Base-by-base conservation (phyloP, 1,140 invertebrate species). In the Aethina tumida region DNA sequence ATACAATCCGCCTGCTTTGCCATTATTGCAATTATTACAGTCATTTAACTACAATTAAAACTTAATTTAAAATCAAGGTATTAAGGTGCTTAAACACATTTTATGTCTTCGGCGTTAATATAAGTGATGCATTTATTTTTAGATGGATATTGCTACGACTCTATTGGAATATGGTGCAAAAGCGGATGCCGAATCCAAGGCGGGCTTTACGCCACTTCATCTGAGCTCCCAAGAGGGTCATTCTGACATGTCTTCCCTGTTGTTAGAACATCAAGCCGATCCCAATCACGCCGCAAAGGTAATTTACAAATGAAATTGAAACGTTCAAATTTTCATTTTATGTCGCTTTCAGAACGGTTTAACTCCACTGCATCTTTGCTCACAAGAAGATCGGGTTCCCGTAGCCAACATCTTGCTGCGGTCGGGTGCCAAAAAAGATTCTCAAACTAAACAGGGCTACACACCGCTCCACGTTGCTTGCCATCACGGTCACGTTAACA, bases 401-500 rank as follows among this genome's bases (percentile, higher is more conserved):
- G 90, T 95, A 4, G 90, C 92, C 2, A 73, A 78, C 42, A 74
- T 91, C 39, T 70, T 98, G 9, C 71, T 91, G 3, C 79, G 84
- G 45, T 79, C 84, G 53, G 80, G 78, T 35, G 87, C 88, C 26
- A 71, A 84, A 35, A 79, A 89, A 43, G 81, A 86, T 53, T 72
- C 81, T 4, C 74, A 76, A 44, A 95, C 90, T 1, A 88, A 91
- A 63, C 85, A 91, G 50, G 95, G 94, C 1, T 99, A 98, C 64
- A 96, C 95, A 14, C 93, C 95, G 9, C 69, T 98, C 12, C 93
- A 97, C 64, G 88, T 97, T 20, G 95, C 96, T 29, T 86, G 86
- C 48, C 95, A 99, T 64, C 95, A 97, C 67, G 95, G 94, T 0
- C 93, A 97, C 64, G 75, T 86, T 17, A 92, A 91, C 50, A 96